Conservation (phyloP, 2,888 invertebrate species). For the Gerris lacustris region DNA sequence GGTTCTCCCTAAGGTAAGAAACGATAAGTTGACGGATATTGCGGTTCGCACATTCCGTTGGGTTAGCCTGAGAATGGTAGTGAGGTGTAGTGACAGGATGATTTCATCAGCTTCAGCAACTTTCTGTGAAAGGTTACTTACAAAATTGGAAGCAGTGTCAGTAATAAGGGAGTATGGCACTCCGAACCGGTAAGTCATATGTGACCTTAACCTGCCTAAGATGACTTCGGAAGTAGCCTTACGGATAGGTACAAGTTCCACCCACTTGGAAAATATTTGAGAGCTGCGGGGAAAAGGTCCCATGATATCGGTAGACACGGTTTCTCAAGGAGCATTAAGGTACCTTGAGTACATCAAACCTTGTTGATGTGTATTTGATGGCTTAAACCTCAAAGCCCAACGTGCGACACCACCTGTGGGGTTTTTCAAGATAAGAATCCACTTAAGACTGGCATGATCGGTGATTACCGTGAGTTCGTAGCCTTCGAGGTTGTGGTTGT, state of each 20-base stretch:
- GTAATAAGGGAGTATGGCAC: slow-evolving; percentile 10
- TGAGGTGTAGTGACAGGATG: slow-evolving; percentile 26
- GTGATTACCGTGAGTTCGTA: slow-evolving; percentile 30
- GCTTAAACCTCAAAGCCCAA: neutral
- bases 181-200: slow-evolving; percentile 16
- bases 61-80: slow-evolving; percentile 34
- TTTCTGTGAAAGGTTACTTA: slow-evolving; percentile 8
- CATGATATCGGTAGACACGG: slow-evolving; percentile 30
- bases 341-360: slow-evolving; percentile 13
- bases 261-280: slow-evolving; percentile 30
- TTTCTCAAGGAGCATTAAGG: slow-evolving; percentile 23
- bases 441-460: slow-evolving; percentile 25
- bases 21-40: slow-evolving; percentile 34
- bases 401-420: neutral
- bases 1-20: slow-evolving; percentile 30
- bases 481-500: slow-evolving; percentile 29
- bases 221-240: slow-evolving; percentile 25
- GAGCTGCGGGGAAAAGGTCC: slow-evolving; percentile 32
- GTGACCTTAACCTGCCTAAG: slow-evolving; percentile 4
- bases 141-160: slow-evolving; percentile 16
- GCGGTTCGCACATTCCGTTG: slow-evolving; percentile 33
- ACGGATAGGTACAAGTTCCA: slow-evolving; percentile 26
- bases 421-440: neutral
- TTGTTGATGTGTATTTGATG: neutral
- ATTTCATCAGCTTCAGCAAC: slow-evolving; percentile 23